phyloP scores from a whole-genome alignment of 2,113 vertebrate species.

The Mixornis gularis region DNA sequence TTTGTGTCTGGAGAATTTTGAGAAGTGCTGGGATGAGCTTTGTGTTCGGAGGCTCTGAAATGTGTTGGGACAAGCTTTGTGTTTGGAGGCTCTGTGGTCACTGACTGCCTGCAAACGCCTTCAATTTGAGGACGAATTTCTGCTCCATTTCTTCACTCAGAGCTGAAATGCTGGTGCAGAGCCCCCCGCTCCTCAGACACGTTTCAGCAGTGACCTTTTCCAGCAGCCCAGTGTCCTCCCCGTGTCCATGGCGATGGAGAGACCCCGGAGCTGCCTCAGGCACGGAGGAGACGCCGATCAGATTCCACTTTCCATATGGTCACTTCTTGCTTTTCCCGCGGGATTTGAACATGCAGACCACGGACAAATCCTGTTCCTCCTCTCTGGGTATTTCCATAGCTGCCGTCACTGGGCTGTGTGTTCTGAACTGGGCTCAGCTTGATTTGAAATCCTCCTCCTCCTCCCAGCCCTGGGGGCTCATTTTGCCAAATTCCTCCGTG shows the following conservation, averaged over 20 bases:
- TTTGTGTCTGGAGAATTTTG: neutral
- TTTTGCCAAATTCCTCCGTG: neutral
- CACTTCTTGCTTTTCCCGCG: neutral
- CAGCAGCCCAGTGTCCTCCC: neutral
- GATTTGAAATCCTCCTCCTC: neutral
- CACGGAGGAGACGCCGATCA: neutral
- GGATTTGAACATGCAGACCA: accelerated
- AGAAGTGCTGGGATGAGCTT: neutral
- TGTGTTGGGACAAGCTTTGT: neutral
- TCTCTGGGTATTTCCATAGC: accelerated
- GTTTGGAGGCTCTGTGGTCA: neutral
- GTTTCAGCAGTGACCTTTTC: neutral
- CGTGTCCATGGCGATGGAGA: neutral
- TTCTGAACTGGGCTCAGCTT: accelerated
- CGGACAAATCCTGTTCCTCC: accelerated
- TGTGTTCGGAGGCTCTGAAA: neutral
- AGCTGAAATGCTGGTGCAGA: neutral
- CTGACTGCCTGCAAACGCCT: neutral
- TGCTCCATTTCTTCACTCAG: accelerated
- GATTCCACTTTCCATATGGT: neutral
- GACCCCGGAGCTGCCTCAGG: neutral
- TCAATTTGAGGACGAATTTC: neutral
- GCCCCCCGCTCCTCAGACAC: neutral
- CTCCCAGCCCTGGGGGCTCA: neutral
- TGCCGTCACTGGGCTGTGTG: no score